Conservation (phyloP, 2,797 vertebrate genomes). For the Podarcis siculus region DNA sequence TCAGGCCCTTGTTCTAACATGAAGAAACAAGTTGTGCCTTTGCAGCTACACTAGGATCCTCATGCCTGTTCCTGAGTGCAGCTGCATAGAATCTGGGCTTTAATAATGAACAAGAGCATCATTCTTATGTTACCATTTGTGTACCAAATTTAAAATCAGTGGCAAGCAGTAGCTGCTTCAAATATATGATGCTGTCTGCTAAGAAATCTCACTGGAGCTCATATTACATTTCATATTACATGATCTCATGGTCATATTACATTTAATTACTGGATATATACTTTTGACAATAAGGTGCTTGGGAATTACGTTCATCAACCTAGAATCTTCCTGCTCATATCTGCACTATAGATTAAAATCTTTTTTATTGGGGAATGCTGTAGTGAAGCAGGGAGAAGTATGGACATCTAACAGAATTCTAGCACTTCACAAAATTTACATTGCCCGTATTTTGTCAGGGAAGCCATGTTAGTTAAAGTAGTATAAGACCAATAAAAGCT, state of each 20-base stretch:
- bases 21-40: not conserved
- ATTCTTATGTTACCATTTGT: not conserved
- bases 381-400: no score
- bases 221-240: not conserved
- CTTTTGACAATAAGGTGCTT: not conserved
- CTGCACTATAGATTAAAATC: not conserved
- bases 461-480: no score
- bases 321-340: not conserved
- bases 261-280: not conserved
- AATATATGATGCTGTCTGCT: not conserved
- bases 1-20: not conserved
- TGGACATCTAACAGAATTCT: not conserved
- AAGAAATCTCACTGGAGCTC: not conserved
- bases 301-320: not conserved
- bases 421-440: not conserved
- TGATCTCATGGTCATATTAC: not conserved
- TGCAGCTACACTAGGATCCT: not conserved
- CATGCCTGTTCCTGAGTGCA: not conserved
- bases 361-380: not conserved
- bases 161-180: not conserved
- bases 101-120: not conserved
- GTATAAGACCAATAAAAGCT: no score
- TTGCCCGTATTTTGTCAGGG: not conserved
- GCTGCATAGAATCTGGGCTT: not conserved
- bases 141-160: not conserved